Evolutionary conservation across 2,888 invertebrate genomes (phyloP), one percentile per base, ranked within the genome.

Genomic region (Hydriomena furcata): DNA sequence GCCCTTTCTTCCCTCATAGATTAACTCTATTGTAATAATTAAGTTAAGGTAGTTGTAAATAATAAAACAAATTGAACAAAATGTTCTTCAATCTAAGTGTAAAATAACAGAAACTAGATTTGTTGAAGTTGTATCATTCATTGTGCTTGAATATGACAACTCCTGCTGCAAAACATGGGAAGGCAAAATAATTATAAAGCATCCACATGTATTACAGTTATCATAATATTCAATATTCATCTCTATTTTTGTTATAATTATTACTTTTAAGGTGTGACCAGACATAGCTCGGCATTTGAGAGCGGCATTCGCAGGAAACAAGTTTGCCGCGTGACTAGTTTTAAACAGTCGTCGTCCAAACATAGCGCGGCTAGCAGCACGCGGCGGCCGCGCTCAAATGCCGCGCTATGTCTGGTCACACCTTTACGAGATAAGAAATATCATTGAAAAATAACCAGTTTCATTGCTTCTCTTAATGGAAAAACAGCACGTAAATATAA

Each of bases 71-170:
- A 46, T 30, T 27, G 46, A 48, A 51, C 34, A 35, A 48, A 45
- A 48, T 32, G 43, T 59, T 46, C 41, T 51, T 41, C 34, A 43
- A 10, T 34, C 7, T 41, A 46, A 42, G 42, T 59, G 54, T 60
- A 52, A 49, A 50, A 52, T 54, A 55, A 8, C 34, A 41, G 10
- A 44, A 30, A 10, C 24, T 23, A 8, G 8, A 35, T 43, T 41
- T 46, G 34, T 44, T 52, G n/a, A 45, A 41, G 28, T 53, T 36
- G 4, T 17, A n/a, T n/a, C 30, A n/a, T 40, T 40, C 6, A 23
- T 12, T 35, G 24, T 44, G 37, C 40, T 43, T 41, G 31, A 17
- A 41, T 0, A 31, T 32, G 54, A 52, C 52, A 52, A 50, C 32
- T 52, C 30, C 37, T 52, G 54, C 45, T 44, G 28, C 34, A 17